These are phyloP conservation scores for Pterostichus madidus DNA, from an alignment of 2,888 invertebrate species.

Conservation along the genomic window DNA sequence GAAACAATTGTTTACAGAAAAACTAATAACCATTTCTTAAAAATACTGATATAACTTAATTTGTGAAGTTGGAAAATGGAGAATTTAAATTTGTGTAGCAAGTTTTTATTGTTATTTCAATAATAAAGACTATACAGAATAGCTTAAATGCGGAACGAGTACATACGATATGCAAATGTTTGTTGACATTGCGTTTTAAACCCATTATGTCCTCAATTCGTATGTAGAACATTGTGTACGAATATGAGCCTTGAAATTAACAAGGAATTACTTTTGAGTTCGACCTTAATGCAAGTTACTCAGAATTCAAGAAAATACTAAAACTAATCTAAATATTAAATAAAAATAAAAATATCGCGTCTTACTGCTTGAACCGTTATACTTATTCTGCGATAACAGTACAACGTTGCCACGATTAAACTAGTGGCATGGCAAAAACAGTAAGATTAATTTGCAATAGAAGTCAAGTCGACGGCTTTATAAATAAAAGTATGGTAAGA, in stretches of 20 bases:
- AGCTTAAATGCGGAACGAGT: conserved; percentile 14
- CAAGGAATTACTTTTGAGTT: conserved; percentile 17
- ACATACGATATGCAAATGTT: conserved; percentile 35
- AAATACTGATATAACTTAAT: too few relatives aligned
- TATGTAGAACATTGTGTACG: conserved; percentile 48
- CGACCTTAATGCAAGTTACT: not conserved
- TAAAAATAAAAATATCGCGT: conserved; percentile 11
- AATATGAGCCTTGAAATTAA: conserved; percentile 46
- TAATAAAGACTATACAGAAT: conserved; percentile 13
- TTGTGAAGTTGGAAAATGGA: not conserved
- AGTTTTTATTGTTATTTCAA: conserved; percentile 24
- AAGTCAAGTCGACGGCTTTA: conserved; percentile 26
- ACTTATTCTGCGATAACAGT: conserved; percentile 39
- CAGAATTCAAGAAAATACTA: conserved; percentile 14
- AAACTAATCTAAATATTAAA: conserved; percentile 10
- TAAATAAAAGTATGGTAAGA: conserved; percentile 24
- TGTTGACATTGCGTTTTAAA: conserved; percentile 55
- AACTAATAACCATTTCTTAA: conserved; percentile 8
- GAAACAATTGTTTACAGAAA: conserved; percentile 14
- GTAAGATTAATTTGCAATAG: conserved; percentile 34
- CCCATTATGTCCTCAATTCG: conserved; percentile 52
- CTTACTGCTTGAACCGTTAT: conserved; percentile 35
- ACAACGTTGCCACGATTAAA: conserved; percentile 36
- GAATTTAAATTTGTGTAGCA: not conserved
- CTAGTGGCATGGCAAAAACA: conserved; percentile 10